Evolutionary conservation across 2,797 vertebrate species (phyloP), one percentile per base, ranked within the genome.

Genomic region (Phrynocephalus guinanensis): DNA sequence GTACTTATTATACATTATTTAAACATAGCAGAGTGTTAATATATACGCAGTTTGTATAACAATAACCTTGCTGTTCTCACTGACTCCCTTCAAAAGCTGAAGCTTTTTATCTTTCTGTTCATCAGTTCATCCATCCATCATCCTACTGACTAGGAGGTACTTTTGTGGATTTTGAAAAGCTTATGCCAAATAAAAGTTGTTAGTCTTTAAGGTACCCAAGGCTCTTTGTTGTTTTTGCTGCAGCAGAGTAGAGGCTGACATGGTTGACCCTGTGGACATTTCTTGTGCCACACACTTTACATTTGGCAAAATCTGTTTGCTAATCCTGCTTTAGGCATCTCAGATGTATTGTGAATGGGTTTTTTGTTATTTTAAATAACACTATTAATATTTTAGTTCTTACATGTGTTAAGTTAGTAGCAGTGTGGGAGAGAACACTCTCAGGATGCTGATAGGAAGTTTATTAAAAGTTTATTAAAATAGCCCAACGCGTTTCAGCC

Each of bases 361-460:
- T 44, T 81, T 81, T 60, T 91, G 50, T 83, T 33, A 86, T 72
- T 82, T 68, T 79, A 24, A 24, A 52, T 50, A 0, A 30, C 18
- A 67, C 77, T 87, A 67, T 72, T 90, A 82, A 94, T 86, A 30
- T 86, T 26, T 71, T 71, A 71, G 18, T 44, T 56, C 26, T 70
- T 78, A 78, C 16, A 44, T 63, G 20, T 75, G 44, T 72, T n/a
- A 79, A 72, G 8, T n/a, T 3, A 28, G 6, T n/a, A n/a, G n/a
- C n/a, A n/a, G n/a, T n/a, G n/a, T n/a, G n/a, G n/a, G n/a, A n/a
- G n/a, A n/a, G n/a, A n/a, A n/a, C n/a, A n/a, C n/a, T n/a, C n/a
- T n/a, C n/a, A n/a, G n/a, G n/a, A n/a, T n/a, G n/a, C n/a, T n/a
- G n/a, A n/a, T n/a, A n/a, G n/a, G n/a, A n/a, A n/a, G n/a, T n/a